Base-by-base conservation (phyloP, 2,113 vertebrate species). In the Mionectes macconnelli region DNA sequence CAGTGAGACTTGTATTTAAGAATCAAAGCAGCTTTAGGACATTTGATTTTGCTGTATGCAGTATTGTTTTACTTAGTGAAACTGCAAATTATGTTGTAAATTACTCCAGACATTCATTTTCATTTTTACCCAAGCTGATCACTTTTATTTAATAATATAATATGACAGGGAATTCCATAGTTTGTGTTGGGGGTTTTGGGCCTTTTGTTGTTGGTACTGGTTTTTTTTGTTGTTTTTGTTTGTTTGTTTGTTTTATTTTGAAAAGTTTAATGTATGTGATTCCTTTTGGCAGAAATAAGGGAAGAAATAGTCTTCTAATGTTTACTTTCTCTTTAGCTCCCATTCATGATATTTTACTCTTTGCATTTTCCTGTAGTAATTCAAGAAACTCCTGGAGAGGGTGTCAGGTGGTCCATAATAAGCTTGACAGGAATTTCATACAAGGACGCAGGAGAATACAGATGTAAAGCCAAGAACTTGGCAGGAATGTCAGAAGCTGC, bases 371-470 rank as follows among this genome's bases (percentile, higher is more conserved):
- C 91, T 88, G 22, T 63, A 99, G 99, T 99, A 85, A 98, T 99
- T 84, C 99, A 99, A 95, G 99, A 99, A 93, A 99, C 99, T 90
- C 99, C 99, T 56, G 98, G 97, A 53, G 98, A 99, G 28, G 99
- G 99, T 64, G 97, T 99, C 76, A 97, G 98, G 69, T 99, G 99
- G 99, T 99, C 99, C 95, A 99, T 99, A 89, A 98, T 99, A 90
- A 99, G 99, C 90, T 83, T 99, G 96, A 98, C 98, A 23, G 98
- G 98, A 67, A 98, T 99, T 94, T 95, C 98, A 16, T 97, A 98
- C 95, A 98, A 98, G 92, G 99, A 99, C 0, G 98, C 99, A 16
- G 99, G 99, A 33, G 97, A 99, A 96, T 99, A 99, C 97, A 98
- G 97, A 53, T 99, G 99, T 94, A 99, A 98, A 90, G 99, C 99